Conservation (phyloP, 1,140 invertebrate genomes). For the Cyclina sinensis region DNA sequence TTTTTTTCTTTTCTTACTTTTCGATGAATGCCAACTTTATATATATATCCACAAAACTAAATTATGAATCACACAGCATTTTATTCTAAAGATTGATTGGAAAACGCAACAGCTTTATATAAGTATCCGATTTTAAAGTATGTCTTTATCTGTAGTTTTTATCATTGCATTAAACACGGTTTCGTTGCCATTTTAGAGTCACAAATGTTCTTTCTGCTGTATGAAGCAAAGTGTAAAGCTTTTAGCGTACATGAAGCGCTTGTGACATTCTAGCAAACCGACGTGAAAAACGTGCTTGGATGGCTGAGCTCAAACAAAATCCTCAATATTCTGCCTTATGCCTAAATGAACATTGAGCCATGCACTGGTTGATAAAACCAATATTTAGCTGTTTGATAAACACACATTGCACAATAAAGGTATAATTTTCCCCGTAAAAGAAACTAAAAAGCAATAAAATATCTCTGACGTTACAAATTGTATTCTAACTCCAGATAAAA, state of each 20-base stretch:
- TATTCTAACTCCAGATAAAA: slow-evolving; percentile 47
- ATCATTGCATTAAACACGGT: no score
- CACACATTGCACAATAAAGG: slow-evolving; percentile 47
- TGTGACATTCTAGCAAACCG: background rate
- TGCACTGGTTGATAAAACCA: slow-evolving; percentile 12
- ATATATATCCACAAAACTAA: no score
- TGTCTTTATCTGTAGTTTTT: no score
- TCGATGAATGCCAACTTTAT: no score
- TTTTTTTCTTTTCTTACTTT: no score
- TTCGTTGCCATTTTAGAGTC: no score
- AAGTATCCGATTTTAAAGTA: no score
- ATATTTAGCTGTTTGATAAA: slow-evolving; percentile 51
- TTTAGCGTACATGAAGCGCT: background rate
- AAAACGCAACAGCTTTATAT: no score
- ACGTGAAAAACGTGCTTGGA: background rate
- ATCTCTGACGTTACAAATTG: slow-evolving; percentile 32
- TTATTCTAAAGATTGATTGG: no score
- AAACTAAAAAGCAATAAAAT: slow-evolving; percentile 45
- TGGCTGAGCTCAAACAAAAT: background rate
- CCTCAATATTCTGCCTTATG: background rate
- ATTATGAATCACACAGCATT: no score
- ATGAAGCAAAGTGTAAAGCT: no score
- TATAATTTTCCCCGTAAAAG: slow-evolving; percentile 60
- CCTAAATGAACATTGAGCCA: slow-evolving; percentile 40
- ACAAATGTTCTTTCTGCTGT: no score